phyloP scores from a whole-genome alignment of 2,797 vertebrate genomes.

The Mareca strepera region DNA sequence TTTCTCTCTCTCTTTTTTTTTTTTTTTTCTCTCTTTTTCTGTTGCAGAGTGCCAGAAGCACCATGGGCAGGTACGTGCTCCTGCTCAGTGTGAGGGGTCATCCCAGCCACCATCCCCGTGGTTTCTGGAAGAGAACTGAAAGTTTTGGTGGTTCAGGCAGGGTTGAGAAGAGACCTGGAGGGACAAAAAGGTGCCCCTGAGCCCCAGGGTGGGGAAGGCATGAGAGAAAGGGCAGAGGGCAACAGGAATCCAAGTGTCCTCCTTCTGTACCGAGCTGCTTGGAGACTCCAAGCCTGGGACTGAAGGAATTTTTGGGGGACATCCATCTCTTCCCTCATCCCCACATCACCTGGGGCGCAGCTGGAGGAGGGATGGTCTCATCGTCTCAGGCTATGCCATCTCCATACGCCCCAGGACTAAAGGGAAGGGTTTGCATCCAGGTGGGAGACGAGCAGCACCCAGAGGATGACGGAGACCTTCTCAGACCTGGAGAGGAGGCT shows the following conservation, averaged over 20 bases:
- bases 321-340: neutral
- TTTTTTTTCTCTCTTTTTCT: neutral
- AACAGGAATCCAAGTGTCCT: neutral
- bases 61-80: neutral
- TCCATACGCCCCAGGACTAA: fast-evolving
- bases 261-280: neutral
- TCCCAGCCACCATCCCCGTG: fast-evolving
- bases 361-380: neutral
- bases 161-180: neutral
- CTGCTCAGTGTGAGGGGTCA: too few relatives aligned
- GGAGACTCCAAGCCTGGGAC: neutral
- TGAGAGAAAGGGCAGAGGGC: neutral
- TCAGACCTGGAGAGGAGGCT: neutral
- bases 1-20: neutral
- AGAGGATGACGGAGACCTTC: fast-evolving
- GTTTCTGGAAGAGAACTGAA: neutral
- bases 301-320: neutral
- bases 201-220: neutral
- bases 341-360: neutral
- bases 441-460: neutral
- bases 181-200: neutral
- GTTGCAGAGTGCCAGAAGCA: neutral
- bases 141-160: neutral
- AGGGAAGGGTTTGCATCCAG: neutral
- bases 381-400: too few relatives aligned